A percentile compares a stretch with the other conserved stretches of the same genome.
Evolutionary conservation across 2,797 vertebrate species (phyloP).

Genomic region (Syngnathus rostellatus): DNA sequence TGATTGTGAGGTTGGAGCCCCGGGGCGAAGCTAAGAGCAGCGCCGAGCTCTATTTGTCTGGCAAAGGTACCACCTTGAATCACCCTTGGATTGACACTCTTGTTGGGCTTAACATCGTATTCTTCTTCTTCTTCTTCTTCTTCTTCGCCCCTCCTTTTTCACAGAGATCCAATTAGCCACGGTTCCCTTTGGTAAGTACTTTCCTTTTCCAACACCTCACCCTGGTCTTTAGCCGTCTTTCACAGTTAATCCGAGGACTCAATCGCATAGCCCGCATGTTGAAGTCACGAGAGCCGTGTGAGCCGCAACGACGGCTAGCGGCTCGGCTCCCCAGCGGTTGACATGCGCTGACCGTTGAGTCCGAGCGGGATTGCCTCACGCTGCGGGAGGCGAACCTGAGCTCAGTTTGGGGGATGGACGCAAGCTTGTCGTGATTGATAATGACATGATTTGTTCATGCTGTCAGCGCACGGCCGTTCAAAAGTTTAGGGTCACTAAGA

Average conservation of each 20-base stretch:
- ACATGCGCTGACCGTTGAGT: not conserved
- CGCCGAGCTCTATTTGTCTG: conserved; percentile 92
- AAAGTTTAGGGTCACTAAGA: too few relatives aligned
- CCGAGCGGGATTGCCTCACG: not conserved
- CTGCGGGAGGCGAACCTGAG: not conserved
- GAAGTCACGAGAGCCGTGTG: not conserved
- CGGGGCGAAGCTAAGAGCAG: conserved; percentile 96
- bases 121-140: conserved; percentile 21
- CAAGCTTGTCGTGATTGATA: not conserved
- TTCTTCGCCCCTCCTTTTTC: conserved; percentile 48
- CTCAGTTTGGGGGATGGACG: not conserved
- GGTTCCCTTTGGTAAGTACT: conserved; percentile 82
- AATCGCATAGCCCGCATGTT: not conserved
- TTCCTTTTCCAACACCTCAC: not conserved
- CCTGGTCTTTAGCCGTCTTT: not conserved
- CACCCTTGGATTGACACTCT: not conserved
- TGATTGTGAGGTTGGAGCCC: conserved; percentile 94
- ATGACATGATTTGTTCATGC: not conserved
- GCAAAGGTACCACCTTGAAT: conserved; percentile 74
- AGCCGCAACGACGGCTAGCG: not conserved
- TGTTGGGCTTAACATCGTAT: not conserved
- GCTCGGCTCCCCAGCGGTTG: not conserved
- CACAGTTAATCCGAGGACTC: not conserved
- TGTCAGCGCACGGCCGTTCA: not conserved
- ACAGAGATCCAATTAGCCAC: conserved; percentile 92